Conservation (phyloP, 1,140 invertebrate genomes). For the Drosophila mayri region DNA sequence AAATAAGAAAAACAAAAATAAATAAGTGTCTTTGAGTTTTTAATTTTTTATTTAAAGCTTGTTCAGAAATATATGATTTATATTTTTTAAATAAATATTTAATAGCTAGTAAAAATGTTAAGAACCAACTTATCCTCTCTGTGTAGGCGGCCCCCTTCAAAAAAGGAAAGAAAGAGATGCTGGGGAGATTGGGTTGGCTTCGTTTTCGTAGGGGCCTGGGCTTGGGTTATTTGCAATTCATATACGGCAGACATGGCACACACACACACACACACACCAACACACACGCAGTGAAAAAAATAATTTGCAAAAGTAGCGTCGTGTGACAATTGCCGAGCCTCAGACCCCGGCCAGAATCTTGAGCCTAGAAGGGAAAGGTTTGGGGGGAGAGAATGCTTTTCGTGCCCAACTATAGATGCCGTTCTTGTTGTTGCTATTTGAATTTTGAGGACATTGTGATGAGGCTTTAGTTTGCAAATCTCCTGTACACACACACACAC, state of each 20-base stretch:
- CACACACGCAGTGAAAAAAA: slow-evolving; percentile 58
- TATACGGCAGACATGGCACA: slow-evolving; percentile 66
- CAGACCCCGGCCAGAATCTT: slow-evolving; percentile 22
- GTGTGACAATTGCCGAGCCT: slow-evolving; percentile 76
- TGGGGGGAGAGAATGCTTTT: slow-evolving; percentile 23
- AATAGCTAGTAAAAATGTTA: too few species aligned
- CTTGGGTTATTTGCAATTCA: slow-evolving; percentile 78
- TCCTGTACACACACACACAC: slow-evolving; percentile 63
- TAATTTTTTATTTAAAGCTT: too few species aligned
- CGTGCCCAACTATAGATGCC: slow-evolving; percentile 66
- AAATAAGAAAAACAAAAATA: too few species aligned
- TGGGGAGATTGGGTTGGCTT: slow-evolving; percentile 16
- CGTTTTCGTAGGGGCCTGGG: slow-evolving; percentile 17
- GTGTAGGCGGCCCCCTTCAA: not conserved
- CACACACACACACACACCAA: slow-evolving; percentile 23
- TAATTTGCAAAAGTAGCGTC: slow-evolving; percentile 83
- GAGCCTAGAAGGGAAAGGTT: slow-evolving; percentile 31
- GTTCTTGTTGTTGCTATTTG: slow-evolving; percentile 73
- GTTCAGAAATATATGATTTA: too few species aligned
- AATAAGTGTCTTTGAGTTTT: too few species aligned
- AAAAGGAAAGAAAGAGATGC: not conserved
- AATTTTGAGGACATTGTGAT: slow-evolving; percentile 84
- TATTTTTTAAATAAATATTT: too few species aligned
- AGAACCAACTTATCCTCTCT: not conserved
- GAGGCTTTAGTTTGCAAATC: slow-evolving; percentile 83